Conservation (phyloP, 2,797 vertebrate genomes). For the Enteromius afrohamiltoni region DNA sequence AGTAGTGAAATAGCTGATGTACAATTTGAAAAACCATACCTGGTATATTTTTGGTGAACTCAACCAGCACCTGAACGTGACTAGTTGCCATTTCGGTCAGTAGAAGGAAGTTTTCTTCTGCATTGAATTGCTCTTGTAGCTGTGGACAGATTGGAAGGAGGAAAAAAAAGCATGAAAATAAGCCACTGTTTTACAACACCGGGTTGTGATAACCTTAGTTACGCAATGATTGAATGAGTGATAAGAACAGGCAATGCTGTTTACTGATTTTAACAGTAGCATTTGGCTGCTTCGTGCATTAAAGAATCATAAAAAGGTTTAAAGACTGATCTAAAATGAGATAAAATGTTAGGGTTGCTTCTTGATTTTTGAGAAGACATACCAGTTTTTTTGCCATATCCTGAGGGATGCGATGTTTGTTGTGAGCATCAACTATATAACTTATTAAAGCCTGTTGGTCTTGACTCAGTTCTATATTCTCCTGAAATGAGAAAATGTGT, state of each 20-base stretch:
- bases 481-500: conserved; percentile 78
- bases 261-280: conserved; percentile 25
- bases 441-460: conserved; percentile 87
- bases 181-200: conserved; percentile 38
- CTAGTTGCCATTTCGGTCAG: conserved; percentile 97
- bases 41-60: conserved; percentile 98
- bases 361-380: conserved; percentile 58
- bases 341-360: not conserved
- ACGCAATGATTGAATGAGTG: conserved; percentile 33
- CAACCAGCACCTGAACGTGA: conserved; percentile 96
- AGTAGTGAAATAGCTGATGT: not conserved
- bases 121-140: conserved; percentile 92
- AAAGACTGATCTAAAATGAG: not conserved
- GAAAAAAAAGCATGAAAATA: conserved; percentile 11
- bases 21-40: conserved; percentile 65
- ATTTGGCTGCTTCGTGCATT: conserved; percentile 11
- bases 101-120: conserved; percentile 96
- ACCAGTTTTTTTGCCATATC: conserved; percentile 95
- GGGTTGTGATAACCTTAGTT: conserved; percentile 20
- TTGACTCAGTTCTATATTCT: conserved; percentile 87
- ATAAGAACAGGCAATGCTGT: not conserved
- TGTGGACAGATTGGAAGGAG: conserved; percentile 59
- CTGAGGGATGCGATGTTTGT: conserved; percentile 91
- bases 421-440: conserved; percentile 89
- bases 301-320: conserved; percentile 4